Evolutionary conservation across 2,888 invertebrate genomes (phyloP).

Genomic region (Epistrophella euchroma): DNA sequence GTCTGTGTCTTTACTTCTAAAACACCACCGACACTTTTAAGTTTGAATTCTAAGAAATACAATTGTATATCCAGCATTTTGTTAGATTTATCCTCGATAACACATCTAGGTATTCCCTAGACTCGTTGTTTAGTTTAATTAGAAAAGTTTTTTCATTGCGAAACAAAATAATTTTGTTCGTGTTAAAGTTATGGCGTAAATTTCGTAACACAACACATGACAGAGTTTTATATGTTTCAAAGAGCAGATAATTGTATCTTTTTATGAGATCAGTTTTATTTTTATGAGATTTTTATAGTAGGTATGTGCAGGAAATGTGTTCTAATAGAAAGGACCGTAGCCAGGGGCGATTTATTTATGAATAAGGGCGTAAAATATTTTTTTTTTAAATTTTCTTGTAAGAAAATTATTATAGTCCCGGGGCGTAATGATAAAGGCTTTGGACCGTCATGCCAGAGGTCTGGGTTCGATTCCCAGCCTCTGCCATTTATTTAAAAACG

Average conservation of each 20-base stretch:
- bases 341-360: no score
- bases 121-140: conserved; percentile 44
- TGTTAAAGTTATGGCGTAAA: conserved; percentile 15
- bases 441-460: no score
- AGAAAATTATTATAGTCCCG: no score
- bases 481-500: no score
- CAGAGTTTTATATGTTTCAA: conserved; percentile 17
- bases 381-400: no score
- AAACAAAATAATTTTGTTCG: conserved; percentile 6
- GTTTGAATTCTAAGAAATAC: conserved; percentile 5
- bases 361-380: no score
- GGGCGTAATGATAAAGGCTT: no score
- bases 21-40: conserved; percentile 3
- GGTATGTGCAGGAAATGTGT: background rate
- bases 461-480: no score
- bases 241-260: conserved; percentile 31
- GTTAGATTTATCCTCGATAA: conserved; percentile 1
- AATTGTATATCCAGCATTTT: background rate
- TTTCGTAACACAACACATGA: conserved; percentile 19
- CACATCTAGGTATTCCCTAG: background rate
- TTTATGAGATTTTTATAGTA: background rate
- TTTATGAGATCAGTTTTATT: conserved; percentile 26
- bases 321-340: background rate
- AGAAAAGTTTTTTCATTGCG: conserved; percentile 62
- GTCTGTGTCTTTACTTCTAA: background rate